phyloP scores from a whole-genome alignment of 2,113 vertebrate species.

The Fregata magnificens region DNA sequence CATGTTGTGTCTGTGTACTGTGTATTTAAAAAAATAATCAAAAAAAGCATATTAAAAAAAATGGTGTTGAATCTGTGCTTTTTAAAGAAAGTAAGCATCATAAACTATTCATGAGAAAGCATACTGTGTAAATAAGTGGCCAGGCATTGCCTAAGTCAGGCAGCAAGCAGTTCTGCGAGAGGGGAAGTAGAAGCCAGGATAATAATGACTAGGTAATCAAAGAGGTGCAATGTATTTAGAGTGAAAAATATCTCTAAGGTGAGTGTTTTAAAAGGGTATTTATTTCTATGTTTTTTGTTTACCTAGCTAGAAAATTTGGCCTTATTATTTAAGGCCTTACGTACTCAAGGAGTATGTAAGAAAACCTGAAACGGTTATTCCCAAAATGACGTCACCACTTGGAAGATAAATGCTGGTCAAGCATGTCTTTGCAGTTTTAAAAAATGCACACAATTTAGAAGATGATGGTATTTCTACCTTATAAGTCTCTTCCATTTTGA shows the following conservation, averaged over 20 bases:
- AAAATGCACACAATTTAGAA: constrained; percentile 41
- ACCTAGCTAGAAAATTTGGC: constrained; percentile 9
- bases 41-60: constrained; percentile 40
- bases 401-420: background rate
- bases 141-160: constrained; percentile 60
- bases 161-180: constrained; percentile 59
- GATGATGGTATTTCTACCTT: background rate
- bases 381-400: background rate
- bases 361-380: constrained; percentile 31
- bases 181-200: background rate
- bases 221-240: constrained; percentile 39
- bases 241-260: background rate
- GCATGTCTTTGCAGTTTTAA: background rate
- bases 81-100: constrained; percentile 67
- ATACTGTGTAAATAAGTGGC: constrained; percentile 50
- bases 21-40: constrained; percentile 65
- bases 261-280: constrained; percentile 3
- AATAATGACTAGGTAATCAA: constrained; percentile 20
- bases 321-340: constrained; percentile 35
- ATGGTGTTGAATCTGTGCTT: constrained; percentile 70
- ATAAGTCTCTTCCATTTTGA: background rate
- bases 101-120: constrained; percentile 67
- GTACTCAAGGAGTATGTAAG: constrained; percentile 2
- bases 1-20: constrained; percentile 79
- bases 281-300: constrained; percentile 22